phyloP scores from a whole-genome alignment of 1,140 invertebrate species.

The Drosophila kanapiae region DNA sequence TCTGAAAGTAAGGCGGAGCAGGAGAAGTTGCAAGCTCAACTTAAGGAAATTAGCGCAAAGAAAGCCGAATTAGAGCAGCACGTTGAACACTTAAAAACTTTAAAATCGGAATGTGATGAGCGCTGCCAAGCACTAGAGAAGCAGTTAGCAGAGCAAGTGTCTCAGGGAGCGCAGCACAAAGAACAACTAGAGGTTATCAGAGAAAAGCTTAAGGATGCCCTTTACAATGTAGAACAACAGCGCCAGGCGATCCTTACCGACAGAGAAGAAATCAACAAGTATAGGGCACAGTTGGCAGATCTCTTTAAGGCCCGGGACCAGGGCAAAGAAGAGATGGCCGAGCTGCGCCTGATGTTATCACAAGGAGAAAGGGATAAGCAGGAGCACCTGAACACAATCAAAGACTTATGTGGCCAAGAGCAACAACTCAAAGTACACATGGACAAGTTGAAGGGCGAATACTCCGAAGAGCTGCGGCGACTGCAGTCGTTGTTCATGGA shows the following conservation, averaged over 20 bases:
- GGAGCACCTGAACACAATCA: not conserved
- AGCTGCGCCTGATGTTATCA: not conserved
- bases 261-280: not conserved
- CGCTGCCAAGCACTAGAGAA: conserved; percentile 1
- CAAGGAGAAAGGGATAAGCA: not conserved
- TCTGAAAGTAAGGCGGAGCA: not conserved
- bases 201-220: conserved; percentile 11
- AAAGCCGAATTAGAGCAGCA: not conserved
- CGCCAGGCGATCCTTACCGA: not conserved
- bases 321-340: not conserved
- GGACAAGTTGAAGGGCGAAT: not conserved
- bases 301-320: not conserved
- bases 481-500: conserved; percentile 43
- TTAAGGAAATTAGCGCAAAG: conserved; percentile 6
- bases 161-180: not conserved
- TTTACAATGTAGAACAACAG: conserved; percentile 2
- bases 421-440: not conserved
- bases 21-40: not conserved
- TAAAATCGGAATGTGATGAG: not conserved
- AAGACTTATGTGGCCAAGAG: not conserved
- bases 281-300: not conserved
- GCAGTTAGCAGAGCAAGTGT: conserved; percentile 2
- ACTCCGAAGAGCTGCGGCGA: conserved; percentile 30
- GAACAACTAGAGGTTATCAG: conserved; percentile 11
- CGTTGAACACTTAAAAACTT: not conserved